Percentiles rank a stretch among this genome's conserved stretches.
phyloP scores from a whole-genome alignment of 2,113 vertebrate species.

The Prietella phreatophila region DNA sequence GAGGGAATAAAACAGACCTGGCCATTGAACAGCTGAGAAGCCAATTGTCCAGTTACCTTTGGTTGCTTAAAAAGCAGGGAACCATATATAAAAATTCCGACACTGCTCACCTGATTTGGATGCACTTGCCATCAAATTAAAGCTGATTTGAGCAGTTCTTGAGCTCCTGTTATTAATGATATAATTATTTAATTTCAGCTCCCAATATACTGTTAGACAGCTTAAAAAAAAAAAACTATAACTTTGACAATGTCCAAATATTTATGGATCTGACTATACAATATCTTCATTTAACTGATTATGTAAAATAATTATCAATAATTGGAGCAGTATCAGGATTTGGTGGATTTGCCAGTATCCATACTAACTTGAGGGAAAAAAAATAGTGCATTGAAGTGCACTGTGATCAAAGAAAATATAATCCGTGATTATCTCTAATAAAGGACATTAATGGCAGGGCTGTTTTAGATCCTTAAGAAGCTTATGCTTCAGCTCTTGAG shows the following conservation, averaged over 20 bases:
- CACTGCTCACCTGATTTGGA: not conserved
- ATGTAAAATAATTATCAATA: not conserved
- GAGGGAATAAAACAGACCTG: not conserved
- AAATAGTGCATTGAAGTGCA: not conserved
- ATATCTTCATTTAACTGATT: not conserved
- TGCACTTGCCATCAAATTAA: not conserved
- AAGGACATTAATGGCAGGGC: constrained; percentile 3
- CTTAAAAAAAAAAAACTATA: not conserved
- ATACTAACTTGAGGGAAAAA: not conserved
- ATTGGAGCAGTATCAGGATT: not conserved
- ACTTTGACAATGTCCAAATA: not conserved
- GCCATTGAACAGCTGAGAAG: not conserved
- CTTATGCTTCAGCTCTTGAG: constrained; percentile 14
- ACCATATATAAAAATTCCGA: not conserved
- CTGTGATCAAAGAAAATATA: constrained; percentile 44
- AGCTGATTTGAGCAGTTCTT: no score
- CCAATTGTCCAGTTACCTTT: not conserved
- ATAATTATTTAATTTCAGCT: not conserved
- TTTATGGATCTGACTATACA: not conserved
- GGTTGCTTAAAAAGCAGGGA: not conserved
- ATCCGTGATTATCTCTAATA: constrained; percentile 34
- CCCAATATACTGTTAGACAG: not conserved
- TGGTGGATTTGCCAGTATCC: not conserved
- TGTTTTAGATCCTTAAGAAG: constrained; percentile 38
- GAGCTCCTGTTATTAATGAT: no score